Evolutionary conservation across 2,888 invertebrate genomes (phyloP).

Genomic region (Mythimna loreyi): DNA sequence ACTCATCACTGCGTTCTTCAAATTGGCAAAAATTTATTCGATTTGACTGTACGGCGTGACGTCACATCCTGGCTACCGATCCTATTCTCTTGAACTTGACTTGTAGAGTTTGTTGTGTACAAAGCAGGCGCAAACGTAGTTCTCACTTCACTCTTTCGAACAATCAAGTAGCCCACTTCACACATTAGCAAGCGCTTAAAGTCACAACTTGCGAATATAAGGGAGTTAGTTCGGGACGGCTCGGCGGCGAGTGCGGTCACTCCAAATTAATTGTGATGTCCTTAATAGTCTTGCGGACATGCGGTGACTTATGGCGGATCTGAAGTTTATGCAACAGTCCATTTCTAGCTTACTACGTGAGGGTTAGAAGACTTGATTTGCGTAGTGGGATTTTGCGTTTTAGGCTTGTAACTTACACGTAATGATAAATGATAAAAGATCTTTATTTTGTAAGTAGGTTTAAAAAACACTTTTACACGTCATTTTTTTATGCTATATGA

Average conservation of each 20-base stretch:
- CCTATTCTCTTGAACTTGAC: no score
- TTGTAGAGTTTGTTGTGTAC: no score
- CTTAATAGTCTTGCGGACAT: slow-evolving; percentile 40
- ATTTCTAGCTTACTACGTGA: not conserved
- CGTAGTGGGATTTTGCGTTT: not conserved
- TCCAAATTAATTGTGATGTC: slow-evolving; percentile 28
- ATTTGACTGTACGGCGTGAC: no score
- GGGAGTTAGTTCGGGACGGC: not conserved
- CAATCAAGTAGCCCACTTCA: slow-evolving; percentile 14
- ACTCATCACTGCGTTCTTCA: no score
- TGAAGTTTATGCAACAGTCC: not conserved
- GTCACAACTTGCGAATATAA: slow-evolving; percentile 40
- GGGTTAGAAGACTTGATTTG: not conserved
- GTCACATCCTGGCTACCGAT: no score
- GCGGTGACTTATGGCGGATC: not conserved
- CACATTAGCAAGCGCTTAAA: slow-evolving; percentile 37
- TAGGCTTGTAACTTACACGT: not conserved
- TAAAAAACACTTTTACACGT: no score
- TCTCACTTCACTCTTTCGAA: no score
- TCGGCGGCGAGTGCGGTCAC: slow-evolving; percentile 7
- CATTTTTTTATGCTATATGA: no score
- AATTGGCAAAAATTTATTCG: no score
- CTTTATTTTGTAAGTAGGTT: no score
- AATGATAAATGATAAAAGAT: no score
- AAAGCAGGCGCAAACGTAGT: no score